Evolutionary conservation across 2,888 invertebrate species (phyloP), one percentile per base, ranked within the genome.

Genomic region (Meandrusa payeni): DNA sequence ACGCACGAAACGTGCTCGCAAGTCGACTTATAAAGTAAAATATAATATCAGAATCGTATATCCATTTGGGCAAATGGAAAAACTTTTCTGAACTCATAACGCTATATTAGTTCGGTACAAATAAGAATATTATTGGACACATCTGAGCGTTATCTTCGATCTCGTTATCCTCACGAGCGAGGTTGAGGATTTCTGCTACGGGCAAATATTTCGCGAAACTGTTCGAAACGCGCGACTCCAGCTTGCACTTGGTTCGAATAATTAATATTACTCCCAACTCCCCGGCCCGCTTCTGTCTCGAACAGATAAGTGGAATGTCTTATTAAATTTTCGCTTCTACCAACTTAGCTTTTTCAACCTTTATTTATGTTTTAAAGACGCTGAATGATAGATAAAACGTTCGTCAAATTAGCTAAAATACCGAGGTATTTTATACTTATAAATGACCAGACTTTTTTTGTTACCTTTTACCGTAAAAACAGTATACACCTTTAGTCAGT

Each of bases 261-360:
- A 45, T 45, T 45, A 43, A 43, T 43, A 43, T 27, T 22, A 19
- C 38, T 11, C 15, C 19, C 13, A 19, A 9, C 39, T 29, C 10
- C 33, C 5, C 22, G 12, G 12, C 23, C 24, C 38, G 26, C 7
- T 10, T 7, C 42, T 42, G 42, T 38, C 38, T 31, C 19, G 32
- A 34, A 34, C 44, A 45, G 44, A 45, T 45, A 45, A 39, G 23
- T 39, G 34, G 19, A 34, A 39, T 45, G 39, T 45, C 23, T 45
- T 39, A 45, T 45, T 39, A 45, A 45, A 45, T 39, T 44, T 44
- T 34, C 28, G 5, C 39, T 10, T 28, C 17, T 5, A 33, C 27
- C 11, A 27, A 9, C 17, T 9, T 28, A 36, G 34, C 12, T 15
- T 36, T 34, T 29, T 11, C 5, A 5, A 13, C 10, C 20, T 32